Percentiles rank a stretch among this genome's conserved stretches.
Conservation (phyloP, 2,888 invertebrate species). For the Archips xylosteana region DNA sequence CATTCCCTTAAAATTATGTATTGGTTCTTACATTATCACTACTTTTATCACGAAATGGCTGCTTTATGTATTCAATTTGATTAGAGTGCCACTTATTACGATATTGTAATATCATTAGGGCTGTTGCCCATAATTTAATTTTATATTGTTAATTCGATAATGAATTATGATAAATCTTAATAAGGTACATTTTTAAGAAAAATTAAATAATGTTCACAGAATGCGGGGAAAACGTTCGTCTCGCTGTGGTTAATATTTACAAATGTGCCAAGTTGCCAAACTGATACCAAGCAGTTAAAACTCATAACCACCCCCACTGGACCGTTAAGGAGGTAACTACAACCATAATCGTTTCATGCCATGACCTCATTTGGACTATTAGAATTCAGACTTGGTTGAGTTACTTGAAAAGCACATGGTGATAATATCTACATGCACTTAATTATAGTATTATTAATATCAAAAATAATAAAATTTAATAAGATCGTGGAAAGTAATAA, state of each 20-base stretch:
- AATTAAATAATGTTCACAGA: background rate
- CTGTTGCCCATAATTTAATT: too few relatives aligned
- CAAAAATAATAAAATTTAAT: too few relatives aligned
- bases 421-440: background rate
- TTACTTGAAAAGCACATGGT: background rate
- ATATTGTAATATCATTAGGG: too few relatives aligned
- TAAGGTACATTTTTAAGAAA: too few relatives aligned
- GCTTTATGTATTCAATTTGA: too few relatives aligned
- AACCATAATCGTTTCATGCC: conserved; percentile 5
- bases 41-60: background rate
- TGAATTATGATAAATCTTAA: too few relatives aligned
- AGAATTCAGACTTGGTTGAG: background rate
- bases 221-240: background rate
- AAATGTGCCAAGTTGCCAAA: background rate
- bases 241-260: background rate
- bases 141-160: too few relatives aligned
- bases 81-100: too few relatives aligned
- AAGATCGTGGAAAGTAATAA: too few relatives aligned
- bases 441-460: background rate
- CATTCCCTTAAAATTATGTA: too few relatives aligned
- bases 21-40: too few relatives aligned
- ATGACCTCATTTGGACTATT: conserved; percentile 3
- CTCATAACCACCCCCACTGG: conserved; percentile 7
- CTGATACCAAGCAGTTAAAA: background rate
- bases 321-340: background rate